Conservation (phyloP, 1,140 invertebrate genomes). For the Musca domestica region DNA sequence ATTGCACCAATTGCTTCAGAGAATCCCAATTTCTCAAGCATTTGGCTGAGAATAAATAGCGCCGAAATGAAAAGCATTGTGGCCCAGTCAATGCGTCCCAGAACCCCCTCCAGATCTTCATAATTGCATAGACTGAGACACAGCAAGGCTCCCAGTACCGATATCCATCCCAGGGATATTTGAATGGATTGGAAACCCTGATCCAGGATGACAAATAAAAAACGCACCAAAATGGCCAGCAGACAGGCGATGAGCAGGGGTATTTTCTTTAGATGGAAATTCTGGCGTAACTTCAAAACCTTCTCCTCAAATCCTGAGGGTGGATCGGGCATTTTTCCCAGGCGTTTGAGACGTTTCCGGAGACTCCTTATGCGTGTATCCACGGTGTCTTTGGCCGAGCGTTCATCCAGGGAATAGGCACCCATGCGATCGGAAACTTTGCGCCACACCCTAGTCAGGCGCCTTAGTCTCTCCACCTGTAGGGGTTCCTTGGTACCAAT, state of each 20-base stretch:
- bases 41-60: slow-evolving; percentile 82
- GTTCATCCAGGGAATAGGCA: slow-evolving; percentile 22
- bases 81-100: slow-evolving; percentile 79
- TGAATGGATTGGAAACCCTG: slow-evolving; percentile 64
- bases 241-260: slow-evolving; percentile 67
- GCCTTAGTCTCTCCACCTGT: slow-evolving; percentile 15
- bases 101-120: slow-evolving; percentile 71
- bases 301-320: slow-evolving; percentile 12
- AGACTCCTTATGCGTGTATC: not conserved
- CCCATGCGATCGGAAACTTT: slow-evolving; percentile 17
- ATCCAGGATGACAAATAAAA: slow-evolving; percentile 74
- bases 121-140: slow-evolving; percentile 70
- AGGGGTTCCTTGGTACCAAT: slow-evolving; percentile 14
- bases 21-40: slow-evolving; percentile 48
- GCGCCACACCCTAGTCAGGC: slow-evolving; percentile 12
- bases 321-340: slow-evolving; percentile 21
- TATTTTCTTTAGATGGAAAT: slow-evolving; percentile 55
- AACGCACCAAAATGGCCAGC: slow-evolving; percentile 65
- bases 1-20: not conserved
- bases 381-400: slow-evolving; percentile 7
- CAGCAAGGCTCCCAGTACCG: slow-evolving; percentile 70
- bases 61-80: slow-evolving; percentile 83
- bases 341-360: slow-evolving; percentile 16
- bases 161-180: slow-evolving; percentile 76
- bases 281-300: not conserved